These are phyloP conservation scores for Spilogale gracilis DNA, from an alignment of 2,113 vertebrate genomes.

Conservation along the genomic window DNA sequence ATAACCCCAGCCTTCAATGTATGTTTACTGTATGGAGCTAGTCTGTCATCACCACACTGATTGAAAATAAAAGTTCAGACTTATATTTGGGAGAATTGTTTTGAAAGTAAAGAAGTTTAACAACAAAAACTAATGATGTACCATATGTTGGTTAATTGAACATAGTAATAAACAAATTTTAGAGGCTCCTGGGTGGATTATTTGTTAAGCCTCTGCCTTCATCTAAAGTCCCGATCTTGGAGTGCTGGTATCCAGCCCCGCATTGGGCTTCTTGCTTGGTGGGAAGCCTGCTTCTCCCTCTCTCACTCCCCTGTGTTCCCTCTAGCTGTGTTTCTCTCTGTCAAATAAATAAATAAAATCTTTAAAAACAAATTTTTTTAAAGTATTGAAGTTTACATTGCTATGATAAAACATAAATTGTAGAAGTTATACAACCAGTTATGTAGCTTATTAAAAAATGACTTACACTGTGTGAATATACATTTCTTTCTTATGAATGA, in stretches of 20 bases:
- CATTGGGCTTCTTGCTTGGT: too few relatives aligned
- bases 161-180: too few relatives aligned
- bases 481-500: background rate
- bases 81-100: background rate
- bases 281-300: too few relatives aligned
- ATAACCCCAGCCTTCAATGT: background rate
- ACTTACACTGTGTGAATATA: background rate
- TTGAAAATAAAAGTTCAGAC: background rate
- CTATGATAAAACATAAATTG: background rate
- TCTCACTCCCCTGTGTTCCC: too few relatives aligned
- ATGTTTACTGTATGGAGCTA: background rate
- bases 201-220: too few relatives aligned
- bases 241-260: too few relatives aligned
- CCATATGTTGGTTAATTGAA: too few relatives aligned
- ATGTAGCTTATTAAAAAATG: background rate
- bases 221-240: too few relatives aligned
- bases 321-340: too few relatives aligned
- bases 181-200: too few relatives aligned
- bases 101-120: background rate
- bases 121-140: too few relatives aligned
- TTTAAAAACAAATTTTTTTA: background rate
- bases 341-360: too few relatives aligned
- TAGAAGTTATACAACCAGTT: background rate
- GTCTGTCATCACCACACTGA: background rate
- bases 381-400: background rate